Conservation (phyloP, 1,140 invertebrate species). For the Neodiprion fabricii region DNA sequence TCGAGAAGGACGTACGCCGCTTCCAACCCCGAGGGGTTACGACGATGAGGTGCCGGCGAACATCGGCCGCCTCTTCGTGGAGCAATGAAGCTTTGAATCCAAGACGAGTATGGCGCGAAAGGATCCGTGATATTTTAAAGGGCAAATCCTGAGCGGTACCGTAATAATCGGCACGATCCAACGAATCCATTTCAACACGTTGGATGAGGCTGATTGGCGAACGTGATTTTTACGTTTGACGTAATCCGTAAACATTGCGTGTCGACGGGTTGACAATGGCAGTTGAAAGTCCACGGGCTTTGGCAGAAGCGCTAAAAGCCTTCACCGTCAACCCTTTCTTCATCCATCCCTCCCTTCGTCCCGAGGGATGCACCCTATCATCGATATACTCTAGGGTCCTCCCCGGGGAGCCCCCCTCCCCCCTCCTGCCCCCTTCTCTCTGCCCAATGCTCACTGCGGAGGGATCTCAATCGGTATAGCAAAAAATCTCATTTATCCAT, state of each 20-base stretch:
- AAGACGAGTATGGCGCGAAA: too few species aligned
- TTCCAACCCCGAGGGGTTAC: conserved; percentile 26
- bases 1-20: conserved; percentile 29
- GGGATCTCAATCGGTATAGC: conserved; percentile 5
- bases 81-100: too few species aligned
- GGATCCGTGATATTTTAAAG: too few species aligned
- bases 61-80: too few species aligned
- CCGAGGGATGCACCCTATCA: conserved; percentile 57
- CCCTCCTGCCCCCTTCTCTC: neutral
- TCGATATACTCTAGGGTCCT: conserved; percentile 50
- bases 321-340: conserved; percentile 58
- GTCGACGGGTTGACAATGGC: conserved; percentile 44
- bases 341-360: conserved; percentile 19
- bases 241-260: neutral
- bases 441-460: neutral
- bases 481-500: conserved; percentile 12
- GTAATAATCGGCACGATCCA: too few species aligned
- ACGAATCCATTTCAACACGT: too few species aligned
- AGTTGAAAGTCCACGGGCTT: conserved; percentile 18
- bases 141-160: too few species aligned
- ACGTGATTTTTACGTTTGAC: neutral
- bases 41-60: neutral
- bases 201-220: neutral
- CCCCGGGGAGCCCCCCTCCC: conserved; percentile 38
- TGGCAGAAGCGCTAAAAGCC: conserved; percentile 56